Percentiles rank a stretch among this genome's conserved stretches.
Conservation (phyloP, 2,113 vertebrate genomes). For the Pampusana beccarii region DNA sequence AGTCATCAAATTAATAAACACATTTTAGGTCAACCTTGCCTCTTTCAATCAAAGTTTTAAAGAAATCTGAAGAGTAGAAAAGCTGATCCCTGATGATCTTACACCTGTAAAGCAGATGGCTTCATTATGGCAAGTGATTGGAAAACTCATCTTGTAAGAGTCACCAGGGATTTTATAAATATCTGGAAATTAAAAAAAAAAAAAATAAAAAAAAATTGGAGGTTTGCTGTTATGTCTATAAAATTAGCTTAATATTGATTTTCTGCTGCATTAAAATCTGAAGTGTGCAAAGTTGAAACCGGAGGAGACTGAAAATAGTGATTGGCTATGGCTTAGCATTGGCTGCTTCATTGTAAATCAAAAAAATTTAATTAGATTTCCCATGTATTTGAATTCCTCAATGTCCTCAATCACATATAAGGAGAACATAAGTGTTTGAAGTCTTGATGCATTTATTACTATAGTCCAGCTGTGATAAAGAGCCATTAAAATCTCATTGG, state of each 20-base stretch:
- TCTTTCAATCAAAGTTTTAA: not conserved
- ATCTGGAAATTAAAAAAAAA: constrained; percentile 34
- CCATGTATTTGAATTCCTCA: not conserved
- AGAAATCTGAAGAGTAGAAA: not conserved
- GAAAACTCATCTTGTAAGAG: constrained; percentile 40
- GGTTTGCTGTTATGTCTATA: constrained; percentile 3
- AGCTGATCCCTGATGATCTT: not conserved
- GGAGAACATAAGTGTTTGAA: not conserved
- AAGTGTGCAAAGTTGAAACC: constrained; percentile 47
- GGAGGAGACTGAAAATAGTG: constrained; percentile 46
- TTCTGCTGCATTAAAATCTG: constrained; percentile 61
- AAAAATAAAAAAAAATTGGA: constrained; percentile 43
- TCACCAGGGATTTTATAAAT: constrained; percentile 26
- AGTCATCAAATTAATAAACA: not conserved
- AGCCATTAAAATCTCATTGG: constrained; percentile 63
- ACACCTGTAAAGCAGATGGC: constrained; percentile 12
- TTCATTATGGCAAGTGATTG: not conserved
- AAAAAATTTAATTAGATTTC: constrained; percentile 63
- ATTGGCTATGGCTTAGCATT: too few relatives aligned
- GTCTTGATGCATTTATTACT: constrained; percentile 35
- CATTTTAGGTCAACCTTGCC: not conserved
- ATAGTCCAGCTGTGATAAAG: constrained; percentile 43
- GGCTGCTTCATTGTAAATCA: constrained; percentile 46
- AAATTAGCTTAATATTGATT: constrained; percentile 56
- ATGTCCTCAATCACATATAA: constrained; percentile 3